Evolutionary conservation across 2,113 vertebrate genomes (phyloP).

Genomic region (Gambusia affinis): DNA sequence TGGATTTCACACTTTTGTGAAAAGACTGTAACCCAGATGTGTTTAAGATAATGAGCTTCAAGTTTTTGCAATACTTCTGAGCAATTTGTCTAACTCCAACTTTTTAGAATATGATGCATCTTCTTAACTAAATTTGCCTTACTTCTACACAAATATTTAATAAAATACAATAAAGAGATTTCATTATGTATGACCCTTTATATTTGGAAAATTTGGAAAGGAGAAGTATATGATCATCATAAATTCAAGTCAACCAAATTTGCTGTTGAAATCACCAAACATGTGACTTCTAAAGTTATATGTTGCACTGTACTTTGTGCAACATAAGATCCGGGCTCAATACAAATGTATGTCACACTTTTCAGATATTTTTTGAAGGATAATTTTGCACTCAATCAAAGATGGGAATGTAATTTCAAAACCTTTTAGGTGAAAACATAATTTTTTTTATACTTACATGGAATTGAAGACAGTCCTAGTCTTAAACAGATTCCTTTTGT

Average conservation of each 20-base stretch:
- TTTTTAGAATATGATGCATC: neutral
- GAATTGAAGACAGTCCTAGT: neutral
- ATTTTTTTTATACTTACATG: neutral
- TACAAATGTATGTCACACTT: no score
- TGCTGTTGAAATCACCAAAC: neutral
- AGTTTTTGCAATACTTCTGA: neutral
- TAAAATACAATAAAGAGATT: neutral
- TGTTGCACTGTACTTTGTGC: no score
- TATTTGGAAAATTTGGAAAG: neutral
- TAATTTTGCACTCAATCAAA: no score
- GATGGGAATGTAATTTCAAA: neutral
- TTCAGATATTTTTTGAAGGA: no score
- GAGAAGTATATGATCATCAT: neutral
- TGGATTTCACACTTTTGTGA: slow-evolving; percentile 11
- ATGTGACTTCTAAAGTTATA: neutral
- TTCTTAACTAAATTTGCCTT: neutral
- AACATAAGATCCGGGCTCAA: no score
- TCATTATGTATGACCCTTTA: neutral
- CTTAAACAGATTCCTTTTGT: neutral
- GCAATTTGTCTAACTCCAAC: neutral
- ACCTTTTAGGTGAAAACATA: no score
- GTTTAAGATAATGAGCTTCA: neutral
- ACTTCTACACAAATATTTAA: neutral
- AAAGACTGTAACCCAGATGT: slow-evolving; percentile 11
- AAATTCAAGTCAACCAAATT: neutral